Evolutionary conservation across 2,797 vertebrate species (phyloP).

Genomic region (Halcyon leucocephala): DNA sequence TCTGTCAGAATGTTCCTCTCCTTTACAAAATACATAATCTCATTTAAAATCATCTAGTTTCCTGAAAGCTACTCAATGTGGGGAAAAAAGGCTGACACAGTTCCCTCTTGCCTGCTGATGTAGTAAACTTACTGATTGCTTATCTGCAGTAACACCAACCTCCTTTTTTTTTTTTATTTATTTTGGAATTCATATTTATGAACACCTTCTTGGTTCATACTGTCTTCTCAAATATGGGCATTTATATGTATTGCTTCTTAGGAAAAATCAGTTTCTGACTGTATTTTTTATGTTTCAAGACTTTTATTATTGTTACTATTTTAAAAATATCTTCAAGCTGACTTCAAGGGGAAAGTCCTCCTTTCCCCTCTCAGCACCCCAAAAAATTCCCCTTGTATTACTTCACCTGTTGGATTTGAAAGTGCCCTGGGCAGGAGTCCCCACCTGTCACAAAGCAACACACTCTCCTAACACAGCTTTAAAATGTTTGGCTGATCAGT

Average conservation of each 20-base stretch:
- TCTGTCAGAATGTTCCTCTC: constrained; percentile 69
- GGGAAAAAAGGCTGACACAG: constrained; percentile 41
- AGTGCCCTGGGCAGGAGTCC: not conserved
- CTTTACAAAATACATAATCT: constrained; percentile 63
- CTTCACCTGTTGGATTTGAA: not conserved
- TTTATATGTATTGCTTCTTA: constrained; percentile 3
- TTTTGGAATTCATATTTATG: constrained; percentile 24
- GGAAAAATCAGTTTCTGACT: not conserved
- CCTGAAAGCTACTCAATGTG: constrained; percentile 23
- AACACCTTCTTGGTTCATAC: constrained; percentile 14
- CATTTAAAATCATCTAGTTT: constrained; percentile 68
- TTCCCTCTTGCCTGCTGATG: constrained; percentile 46
- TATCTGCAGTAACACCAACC: constrained; percentile 2
- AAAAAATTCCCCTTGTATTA: not conserved
- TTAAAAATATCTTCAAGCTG: not conserved
- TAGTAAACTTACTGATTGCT: constrained; percentile 42
- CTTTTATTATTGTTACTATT: not conserved
- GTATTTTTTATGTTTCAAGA: not conserved
- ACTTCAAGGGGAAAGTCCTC: not conserved
- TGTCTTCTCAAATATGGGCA: not conserved
- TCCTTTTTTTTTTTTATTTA: not conserved
- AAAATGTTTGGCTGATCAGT: not conserved
- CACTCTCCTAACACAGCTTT: not conserved
- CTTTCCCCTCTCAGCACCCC: not conserved
- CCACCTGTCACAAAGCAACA: not conserved